phyloP scores from a whole-genome alignment of 2,113 vertebrate genomes.

The Lepidothrix coronata region DNA sequence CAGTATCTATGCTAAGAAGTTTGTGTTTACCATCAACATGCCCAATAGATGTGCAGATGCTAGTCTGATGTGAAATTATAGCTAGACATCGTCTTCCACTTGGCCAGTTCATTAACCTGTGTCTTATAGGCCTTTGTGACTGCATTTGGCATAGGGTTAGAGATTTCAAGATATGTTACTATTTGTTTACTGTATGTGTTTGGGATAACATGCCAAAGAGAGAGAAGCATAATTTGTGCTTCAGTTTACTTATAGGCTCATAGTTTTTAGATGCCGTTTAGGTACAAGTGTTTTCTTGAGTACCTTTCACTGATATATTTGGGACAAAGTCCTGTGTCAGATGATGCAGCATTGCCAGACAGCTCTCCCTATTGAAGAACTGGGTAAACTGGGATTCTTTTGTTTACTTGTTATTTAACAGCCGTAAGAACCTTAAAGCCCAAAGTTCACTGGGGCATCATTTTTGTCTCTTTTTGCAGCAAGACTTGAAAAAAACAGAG shows the following conservation, averaged over 20 bases:
- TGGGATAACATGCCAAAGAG: background rate
- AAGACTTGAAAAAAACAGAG: background rate
- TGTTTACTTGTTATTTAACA: background rate
- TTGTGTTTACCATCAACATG: background rate
- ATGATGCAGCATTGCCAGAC: background rate
- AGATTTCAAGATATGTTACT: slow-evolving; percentile 1
- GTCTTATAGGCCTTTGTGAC: background rate
- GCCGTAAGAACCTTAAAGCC: background rate
- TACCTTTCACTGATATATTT: background rate
- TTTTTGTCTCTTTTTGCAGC: background rate
- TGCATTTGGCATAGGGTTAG: background rate
- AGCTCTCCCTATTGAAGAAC: background rate
- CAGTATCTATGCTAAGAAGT: background rate
- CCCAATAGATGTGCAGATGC: background rate
- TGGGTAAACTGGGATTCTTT: background rate
- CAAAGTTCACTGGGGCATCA: background rate
- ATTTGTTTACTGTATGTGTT: background rate
- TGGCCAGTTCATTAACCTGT: background rate
- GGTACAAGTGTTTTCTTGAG: background rate
- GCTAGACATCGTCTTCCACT: background rate
- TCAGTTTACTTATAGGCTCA: background rate
- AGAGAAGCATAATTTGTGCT: background rate
- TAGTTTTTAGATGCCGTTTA: background rate
- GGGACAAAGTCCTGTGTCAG: background rate
- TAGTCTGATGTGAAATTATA: background rate